Evolutionary conservation across 2,797 vertebrate species (phyloP).

Genomic region (Eulemur coronatus): DNA sequence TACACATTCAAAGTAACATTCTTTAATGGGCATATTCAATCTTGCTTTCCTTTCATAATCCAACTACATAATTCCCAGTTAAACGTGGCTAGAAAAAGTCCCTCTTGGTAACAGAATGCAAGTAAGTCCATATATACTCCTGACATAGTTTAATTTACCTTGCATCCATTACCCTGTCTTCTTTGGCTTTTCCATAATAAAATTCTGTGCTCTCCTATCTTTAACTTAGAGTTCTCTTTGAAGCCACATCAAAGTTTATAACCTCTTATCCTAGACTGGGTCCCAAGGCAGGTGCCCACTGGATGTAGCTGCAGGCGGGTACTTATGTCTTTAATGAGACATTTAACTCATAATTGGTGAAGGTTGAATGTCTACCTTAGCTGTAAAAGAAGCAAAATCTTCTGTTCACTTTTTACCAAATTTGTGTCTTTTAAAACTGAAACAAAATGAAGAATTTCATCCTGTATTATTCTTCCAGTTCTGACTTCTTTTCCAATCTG

Average conservation of each 20-base stretch:
- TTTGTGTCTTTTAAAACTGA: background rate
- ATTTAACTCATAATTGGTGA: background rate
- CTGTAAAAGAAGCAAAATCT: background rate
- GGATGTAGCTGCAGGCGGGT: background rate
- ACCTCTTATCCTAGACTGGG: background rate
- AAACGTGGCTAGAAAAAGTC: background rate
- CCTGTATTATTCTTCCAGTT: background rate
- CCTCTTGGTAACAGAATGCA: background rate
- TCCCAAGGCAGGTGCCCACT: fast-evolving
- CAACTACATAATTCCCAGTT: background rate
- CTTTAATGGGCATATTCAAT: background rate
- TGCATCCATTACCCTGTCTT: background rate
- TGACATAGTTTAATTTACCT: background rate
- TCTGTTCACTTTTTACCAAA: background rate
- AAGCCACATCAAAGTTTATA: background rate
- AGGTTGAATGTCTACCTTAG: fast-evolving
- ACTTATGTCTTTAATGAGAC: background rate
- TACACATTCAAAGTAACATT: background rate
- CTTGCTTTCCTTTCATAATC: background rate
- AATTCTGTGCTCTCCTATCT: background rate
- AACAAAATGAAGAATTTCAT: background rate
- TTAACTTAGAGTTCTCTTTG: background rate
- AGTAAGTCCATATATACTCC: background rate
- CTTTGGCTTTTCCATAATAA: background rate
- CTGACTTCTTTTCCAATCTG: background rate